A percentile compares a stretch with the other conserved stretches of the same genome.
phyloP scores from a whole-genome alignment of 1,140 invertebrate species.

The Drosophila serrata region DNA sequence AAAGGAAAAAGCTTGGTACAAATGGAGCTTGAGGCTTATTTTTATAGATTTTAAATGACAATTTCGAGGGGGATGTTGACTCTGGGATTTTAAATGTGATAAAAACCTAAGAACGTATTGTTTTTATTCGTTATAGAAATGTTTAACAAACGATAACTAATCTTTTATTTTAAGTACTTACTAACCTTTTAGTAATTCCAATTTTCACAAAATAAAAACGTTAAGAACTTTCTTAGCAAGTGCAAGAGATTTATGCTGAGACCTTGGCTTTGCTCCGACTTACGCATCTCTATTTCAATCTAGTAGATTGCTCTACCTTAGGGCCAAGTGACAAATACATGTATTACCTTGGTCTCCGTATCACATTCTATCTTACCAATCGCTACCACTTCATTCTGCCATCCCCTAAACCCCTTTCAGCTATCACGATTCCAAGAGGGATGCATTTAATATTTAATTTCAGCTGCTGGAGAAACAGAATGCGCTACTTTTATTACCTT shows the following conservation, averaged over 20 bases:
- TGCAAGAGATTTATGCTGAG: slow-evolving; percentile 8
- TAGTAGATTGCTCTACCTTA: slow-evolving; percentile 27
- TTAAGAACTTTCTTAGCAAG: neutral
- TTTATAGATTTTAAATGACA: slow-evolving; percentile 13
- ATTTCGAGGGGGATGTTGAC: neutral
- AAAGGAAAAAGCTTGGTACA: neutral
- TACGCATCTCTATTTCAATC: slow-evolving; percentile 35
- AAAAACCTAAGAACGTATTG: neutral
- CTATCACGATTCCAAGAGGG: slow-evolving; percentile 51
- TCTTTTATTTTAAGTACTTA: neutral
- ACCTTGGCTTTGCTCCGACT: neutral
- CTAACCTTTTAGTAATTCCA: too few species aligned
- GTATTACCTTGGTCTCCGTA: slow-evolving; percentile 12
- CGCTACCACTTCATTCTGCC: slow-evolving; percentile 3
- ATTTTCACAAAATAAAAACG: neutral
- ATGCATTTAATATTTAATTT: slow-evolving; percentile 80
- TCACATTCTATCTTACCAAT: slow-evolving; percentile 25
- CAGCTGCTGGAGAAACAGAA: slow-evolving; percentile 33
- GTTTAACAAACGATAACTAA: neutral
- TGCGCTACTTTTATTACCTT: slow-evolving; percentile 78
- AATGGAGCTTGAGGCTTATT: neutral
- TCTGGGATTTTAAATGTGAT: neutral
- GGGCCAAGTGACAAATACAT: slow-evolving; percentile 33
- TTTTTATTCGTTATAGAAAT: neutral
- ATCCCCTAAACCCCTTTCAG: slow-evolving; percentile 29